Evolutionary conservation across 2,797 vertebrate species (phyloP), one percentile per base, ranked within the genome.

Genomic region (Odontamblyopus rebecca): DNA sequence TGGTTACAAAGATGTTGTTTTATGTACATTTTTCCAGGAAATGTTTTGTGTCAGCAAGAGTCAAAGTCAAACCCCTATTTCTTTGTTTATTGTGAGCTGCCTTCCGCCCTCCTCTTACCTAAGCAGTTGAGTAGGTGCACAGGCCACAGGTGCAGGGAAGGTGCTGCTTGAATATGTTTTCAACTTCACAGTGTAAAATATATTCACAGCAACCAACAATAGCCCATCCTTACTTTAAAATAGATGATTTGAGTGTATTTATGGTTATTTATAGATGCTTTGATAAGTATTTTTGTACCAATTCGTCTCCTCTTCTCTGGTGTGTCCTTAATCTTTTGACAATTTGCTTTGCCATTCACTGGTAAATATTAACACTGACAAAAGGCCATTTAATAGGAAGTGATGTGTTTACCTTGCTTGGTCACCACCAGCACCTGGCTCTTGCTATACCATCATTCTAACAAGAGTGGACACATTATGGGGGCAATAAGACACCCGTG

Each of bases 341-440:
- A 51, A 71, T 6, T 35, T n/a, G 27, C 15, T 18, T 50, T 51
- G 26, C 23, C 15, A 29, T 44, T 19, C 18, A 27, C 48, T 54
- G 38, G 61, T 66, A 32, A 61, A 57, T 67, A 50, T 71, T 72
- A 61, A 70, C 61, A 62, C 69, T 3, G 2, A 82, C 8, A 70
- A 67, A 70, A 68, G 75, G 44, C 65, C 70, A 68, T 67, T 79
- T 72, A 78, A 8, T 66, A 29, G 16, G 77, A 74, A 89, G 71
- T 79, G 73, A 86, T 89, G 80, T 87, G 86, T 91, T 92, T 91
- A 84, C 74, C 35, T 69, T 69, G 68, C 75, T 41, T 75, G 60
- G 53, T 79, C 73, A 19, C 71, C 78, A 81, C 64, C 74, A 87
- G 78, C 88, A 93, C 90, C 91, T 92, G 91, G 81, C 78, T 83